phyloP scores from a whole-genome alignment of 2,113 vertebrate genomes.

The Eulemur rufifrons region DNA sequence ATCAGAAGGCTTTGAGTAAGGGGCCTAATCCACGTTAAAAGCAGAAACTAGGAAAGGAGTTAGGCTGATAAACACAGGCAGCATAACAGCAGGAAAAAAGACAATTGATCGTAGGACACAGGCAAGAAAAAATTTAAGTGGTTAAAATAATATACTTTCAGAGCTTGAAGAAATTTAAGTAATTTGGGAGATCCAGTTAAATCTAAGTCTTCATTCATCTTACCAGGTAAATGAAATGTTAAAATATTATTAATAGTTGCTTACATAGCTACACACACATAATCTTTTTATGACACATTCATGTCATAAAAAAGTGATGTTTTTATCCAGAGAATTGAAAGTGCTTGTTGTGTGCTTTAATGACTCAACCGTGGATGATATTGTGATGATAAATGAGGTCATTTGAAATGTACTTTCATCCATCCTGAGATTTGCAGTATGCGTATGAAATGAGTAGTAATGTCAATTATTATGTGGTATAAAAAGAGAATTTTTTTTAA shows the following conservation, averaged over 20 bases:
- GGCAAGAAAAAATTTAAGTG: not conserved
- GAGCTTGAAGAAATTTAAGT: not conserved
- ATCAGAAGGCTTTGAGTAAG: not conserved
- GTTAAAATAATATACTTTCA: not conserved
- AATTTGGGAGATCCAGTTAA: not conserved
- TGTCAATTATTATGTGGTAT: not conserved
- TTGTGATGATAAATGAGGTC: not conserved
- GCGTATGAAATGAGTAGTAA: not conserved
- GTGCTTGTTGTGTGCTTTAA: not conserved
- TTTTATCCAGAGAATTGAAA: not conserved
- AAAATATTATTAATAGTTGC: not conserved
- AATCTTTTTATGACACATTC: not conserved
- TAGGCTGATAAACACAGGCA: not conserved
- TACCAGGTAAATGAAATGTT: not conserved
- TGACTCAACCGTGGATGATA: not conserved
- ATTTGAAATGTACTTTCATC: not conserved
- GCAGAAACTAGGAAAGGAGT: not conserved
- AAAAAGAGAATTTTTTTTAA: not conserved
- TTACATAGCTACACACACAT: not conserved
- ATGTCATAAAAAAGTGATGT: not conserved
- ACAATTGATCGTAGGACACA: not conserved
- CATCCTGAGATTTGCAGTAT: not conserved
- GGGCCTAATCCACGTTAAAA: not conserved
- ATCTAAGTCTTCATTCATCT: not conserved
- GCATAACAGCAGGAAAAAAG: not conserved